A percentile compares a stretch with the other conserved stretches of the same genome.
Evolutionary conservation across 2,797 vertebrate genomes (phyloP).

Genomic region (Sternotherus odoratus): DNA sequence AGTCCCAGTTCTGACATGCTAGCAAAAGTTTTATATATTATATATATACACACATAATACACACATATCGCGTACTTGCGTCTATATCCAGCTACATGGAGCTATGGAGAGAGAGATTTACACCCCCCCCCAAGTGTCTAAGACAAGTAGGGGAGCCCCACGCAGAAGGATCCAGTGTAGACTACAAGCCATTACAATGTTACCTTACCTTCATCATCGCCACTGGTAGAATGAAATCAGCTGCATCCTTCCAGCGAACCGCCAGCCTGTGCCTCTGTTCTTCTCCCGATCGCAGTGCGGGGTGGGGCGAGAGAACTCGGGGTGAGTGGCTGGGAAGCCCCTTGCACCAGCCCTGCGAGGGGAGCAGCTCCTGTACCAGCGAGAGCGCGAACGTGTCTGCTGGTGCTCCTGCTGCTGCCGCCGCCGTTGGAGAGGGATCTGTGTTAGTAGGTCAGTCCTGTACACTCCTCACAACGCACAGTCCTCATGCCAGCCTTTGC

Average conservation of each 20-base stretch:
- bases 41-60: background rate
- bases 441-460: constrained; percentile 94
- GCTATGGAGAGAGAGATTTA: background rate
- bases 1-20: constrained; percentile 37
- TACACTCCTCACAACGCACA: constrained; percentile 69
- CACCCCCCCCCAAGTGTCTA: constrained; percentile 4
- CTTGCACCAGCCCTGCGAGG: background rate
- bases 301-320: background rate
- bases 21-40: constrained; percentile 62
- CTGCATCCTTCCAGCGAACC: background rate
- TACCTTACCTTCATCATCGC: background rate
- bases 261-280: constrained; percentile 50
- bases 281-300: background rate
- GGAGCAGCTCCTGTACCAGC: background rate
- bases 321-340: background rate
- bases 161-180: background rate
- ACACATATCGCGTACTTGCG: background rate
- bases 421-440: constrained; percentile 85
- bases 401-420: constrained; percentile 44
- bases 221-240: background rate
- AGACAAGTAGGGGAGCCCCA: background rate
- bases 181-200: too few relatives aligned
- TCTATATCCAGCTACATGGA: background rate
- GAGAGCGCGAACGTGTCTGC: background rate
- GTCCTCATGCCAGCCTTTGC: constrained; percentile 68